phyloP scores from a whole-genome alignment of 2,888 invertebrate species.

The Cyrtodaria siliqua region DNA sequence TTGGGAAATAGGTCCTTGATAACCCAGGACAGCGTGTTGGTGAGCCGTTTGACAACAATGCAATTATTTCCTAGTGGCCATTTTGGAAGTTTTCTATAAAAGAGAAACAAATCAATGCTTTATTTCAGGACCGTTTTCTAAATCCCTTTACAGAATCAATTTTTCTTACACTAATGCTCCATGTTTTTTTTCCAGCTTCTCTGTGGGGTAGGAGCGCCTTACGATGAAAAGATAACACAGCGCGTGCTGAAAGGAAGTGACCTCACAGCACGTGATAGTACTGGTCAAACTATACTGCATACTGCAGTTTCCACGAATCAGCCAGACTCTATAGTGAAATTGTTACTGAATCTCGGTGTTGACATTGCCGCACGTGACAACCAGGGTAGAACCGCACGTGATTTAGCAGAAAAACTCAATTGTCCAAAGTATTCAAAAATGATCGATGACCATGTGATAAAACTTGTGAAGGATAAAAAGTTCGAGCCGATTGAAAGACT shows the following conservation, averaged over 20 bases:
- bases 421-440: constrained; percentile 60
- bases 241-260: constrained; percentile 77
- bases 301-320: constrained; percentile 71
- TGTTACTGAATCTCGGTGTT: constrained; percentile 66
- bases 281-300: constrained; percentile 78
- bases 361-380: constrained; percentile 76
- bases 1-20: too few species aligned
- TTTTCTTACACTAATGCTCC: too few species aligned
- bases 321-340: constrained; percentile 62
- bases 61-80: too few species aligned
- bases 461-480: constrained; percentile 73
- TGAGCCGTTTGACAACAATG: too few species aligned
- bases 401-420: constrained; percentile 70
- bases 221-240: constrained; percentile 71
- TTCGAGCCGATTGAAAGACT: constrained; percentile 78
- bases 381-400: constrained; percentile 74
- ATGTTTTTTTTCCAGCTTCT: too few species aligned
- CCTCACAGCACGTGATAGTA: constrained; percentile 69
- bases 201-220: constrained; percentile 70
- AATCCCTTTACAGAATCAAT: too few species aligned
- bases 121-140: too few species aligned
- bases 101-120: too few species aligned
- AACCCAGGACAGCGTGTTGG: too few species aligned
- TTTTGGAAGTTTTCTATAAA: too few species aligned
- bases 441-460: constrained; percentile 75